A percentile compares a stretch with the other conserved stretches of the same genome.
Conservation (phyloP, 2,797 vertebrate genomes). For the Adrianichthys oophorus region DNA sequence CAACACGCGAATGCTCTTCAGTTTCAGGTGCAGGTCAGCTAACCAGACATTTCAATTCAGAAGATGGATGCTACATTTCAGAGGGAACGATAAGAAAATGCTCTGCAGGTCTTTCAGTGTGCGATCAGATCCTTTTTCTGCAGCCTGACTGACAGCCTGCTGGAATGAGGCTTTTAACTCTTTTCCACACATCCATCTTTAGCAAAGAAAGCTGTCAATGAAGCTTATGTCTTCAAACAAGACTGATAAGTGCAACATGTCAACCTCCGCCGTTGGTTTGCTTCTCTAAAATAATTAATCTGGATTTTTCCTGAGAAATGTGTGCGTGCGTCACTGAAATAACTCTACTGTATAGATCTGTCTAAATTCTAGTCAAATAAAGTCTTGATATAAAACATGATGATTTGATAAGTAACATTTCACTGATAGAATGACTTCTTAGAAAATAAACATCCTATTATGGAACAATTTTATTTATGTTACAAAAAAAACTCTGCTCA, state of each 20-base stretch:
- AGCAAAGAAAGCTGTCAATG: conserved; percentile 44
- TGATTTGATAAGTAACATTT: too few species aligned
- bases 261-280: neutral
- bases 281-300: neutral
- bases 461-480: too few species aligned
- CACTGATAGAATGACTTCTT: too few species aligned
- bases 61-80: conserved; percentile 81
- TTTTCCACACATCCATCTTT: conserved; percentile 61
- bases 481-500: too few species aligned
- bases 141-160: conserved; percentile 60
- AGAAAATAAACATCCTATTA: too few species aligned
- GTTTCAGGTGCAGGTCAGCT: conserved; percentile 76
- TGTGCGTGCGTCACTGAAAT: too few species aligned
- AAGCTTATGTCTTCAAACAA: conserved; percentile 21
- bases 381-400: too few species aligned
- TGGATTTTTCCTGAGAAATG: too few species aligned
- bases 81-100: conserved; percentile 70
- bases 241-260: neutral
- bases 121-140: conserved; percentile 58
- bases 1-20: conserved; percentile 61
- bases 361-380: too few species aligned
- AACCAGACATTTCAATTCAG: conserved; percentile 82
- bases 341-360: too few species aligned
- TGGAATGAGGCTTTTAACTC: conserved; percentile 44
- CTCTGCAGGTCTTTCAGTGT: conserved; percentile 53